A percentile compares a stretch with the other conserved stretches of the same genome.
Evolutionary conservation across 2,113 vertebrate species (phyloP).

Genomic region (Grammomys surdaster): DNA sequence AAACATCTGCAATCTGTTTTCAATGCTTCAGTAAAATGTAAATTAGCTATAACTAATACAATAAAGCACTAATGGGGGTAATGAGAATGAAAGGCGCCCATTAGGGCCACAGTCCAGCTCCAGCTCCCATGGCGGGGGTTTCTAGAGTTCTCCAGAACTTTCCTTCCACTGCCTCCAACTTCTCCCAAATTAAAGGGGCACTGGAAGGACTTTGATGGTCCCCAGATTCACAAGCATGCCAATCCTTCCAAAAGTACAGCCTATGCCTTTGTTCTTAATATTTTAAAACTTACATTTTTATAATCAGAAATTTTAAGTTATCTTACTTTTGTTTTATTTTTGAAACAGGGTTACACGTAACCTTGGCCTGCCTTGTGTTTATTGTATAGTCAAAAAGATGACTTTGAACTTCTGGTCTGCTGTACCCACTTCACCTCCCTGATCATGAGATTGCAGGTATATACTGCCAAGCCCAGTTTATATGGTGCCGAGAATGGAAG

Average conservation of each 20-base stretch:
- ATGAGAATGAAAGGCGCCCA: constrained; percentile 90
- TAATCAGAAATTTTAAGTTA: background rate
- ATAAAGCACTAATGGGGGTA: constrained; percentile 91
- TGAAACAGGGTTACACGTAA: background rate
- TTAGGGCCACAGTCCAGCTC: constrained; percentile 84
- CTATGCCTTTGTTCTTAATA: background rate
- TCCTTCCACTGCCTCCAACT: constrained; percentile 50
- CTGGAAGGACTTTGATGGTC: background rate
- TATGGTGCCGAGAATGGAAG: background rate
- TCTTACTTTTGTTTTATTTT: background rate
- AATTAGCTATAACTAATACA: constrained; percentile 92
- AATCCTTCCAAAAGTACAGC: background rate
- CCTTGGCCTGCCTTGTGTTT: background rate
- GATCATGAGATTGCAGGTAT: background rate
- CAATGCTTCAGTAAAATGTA: constrained; percentile 90
- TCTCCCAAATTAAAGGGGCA: constrained; percentile 12
- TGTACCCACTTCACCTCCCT: background rate
- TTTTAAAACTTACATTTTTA: background rate
- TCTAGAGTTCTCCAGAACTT: constrained; percentile 79
- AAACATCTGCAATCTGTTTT: constrained; percentile 93
- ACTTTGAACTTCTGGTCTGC: background rate
- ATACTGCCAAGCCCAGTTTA: background rate
- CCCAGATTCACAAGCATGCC: background rate
- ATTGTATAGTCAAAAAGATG: background rate
- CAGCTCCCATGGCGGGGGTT: constrained; percentile 32